These are phyloP conservation scores for Netelia inedita DNA, from an alignment of 2,888 invertebrate species.

Conservation along the genomic window DNA sequence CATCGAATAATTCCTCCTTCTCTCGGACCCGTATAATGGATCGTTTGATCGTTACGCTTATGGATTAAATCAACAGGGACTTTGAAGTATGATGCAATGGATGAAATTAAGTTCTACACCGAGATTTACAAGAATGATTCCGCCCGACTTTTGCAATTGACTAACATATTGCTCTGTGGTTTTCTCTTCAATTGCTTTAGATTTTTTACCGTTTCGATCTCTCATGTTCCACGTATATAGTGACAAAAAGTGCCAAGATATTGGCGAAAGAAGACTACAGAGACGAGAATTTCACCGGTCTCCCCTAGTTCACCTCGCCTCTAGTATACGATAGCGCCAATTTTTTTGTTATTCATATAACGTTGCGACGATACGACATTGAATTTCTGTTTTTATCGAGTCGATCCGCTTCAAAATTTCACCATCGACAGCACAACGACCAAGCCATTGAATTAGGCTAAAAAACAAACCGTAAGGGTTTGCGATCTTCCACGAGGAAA, in stretches of 20 bases:
- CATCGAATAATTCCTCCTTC: neutral
- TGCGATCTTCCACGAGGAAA: neutral
- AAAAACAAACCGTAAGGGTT: conserved; percentile 2
- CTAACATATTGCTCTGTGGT: conserved; percentile 32
- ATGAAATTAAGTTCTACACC: conserved; percentile 13
- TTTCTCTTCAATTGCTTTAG: neutral
- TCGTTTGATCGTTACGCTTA: neutral
- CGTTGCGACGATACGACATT: neutral
- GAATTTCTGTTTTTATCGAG: neutral
- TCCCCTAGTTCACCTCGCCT: neutral
- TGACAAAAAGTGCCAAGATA: conserved; percentile 5
- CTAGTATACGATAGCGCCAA: neutral
- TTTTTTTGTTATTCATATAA: neutral
- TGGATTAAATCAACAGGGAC: neutral
- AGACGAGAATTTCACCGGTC: neutral
- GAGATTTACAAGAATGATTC: conserved; percentile 13
- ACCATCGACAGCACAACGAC: neutral
- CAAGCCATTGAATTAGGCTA: conserved; percentile 5
- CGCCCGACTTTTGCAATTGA: conserved; percentile 24
- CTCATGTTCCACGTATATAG: no score
- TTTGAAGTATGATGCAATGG: conserved; percentile 9
- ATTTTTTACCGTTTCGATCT: neutral
- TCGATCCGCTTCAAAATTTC: neutral
- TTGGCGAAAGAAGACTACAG: conserved; percentile 9
- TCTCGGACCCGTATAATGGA: neutral